Conservation (phyloP, 2,113 vertebrate species). For the Pandion haliaetus region DNA sequence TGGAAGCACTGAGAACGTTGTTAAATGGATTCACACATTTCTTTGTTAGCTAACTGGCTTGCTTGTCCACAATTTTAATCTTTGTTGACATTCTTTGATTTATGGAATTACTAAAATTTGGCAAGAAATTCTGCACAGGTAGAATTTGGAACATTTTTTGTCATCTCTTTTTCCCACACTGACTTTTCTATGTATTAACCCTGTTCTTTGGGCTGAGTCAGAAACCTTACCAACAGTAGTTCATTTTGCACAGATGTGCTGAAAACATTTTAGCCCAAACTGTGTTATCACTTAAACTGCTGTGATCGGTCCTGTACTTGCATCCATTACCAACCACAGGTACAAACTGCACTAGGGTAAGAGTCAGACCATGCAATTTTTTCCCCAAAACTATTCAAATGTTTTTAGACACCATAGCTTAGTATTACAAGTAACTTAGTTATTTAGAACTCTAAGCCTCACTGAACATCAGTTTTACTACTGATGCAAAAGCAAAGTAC, state of each 20-base stretch:
- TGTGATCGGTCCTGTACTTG: background rate
- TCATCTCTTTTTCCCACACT: background rate
- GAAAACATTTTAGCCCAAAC: background rate
- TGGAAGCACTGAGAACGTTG: background rate
- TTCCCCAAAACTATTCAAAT: background rate
- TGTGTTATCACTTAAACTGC: background rate
- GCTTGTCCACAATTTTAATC: background rate
- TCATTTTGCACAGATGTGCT: background rate
- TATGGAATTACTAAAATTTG: background rate
- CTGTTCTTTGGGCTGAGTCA: background rate
- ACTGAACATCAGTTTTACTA: background rate
- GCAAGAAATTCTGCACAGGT: background rate
- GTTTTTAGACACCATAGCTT: background rate
- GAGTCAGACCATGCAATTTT: background rate
- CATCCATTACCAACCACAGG: background rate
- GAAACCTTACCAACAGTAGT: background rate
- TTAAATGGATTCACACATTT: background rate
- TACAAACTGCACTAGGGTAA: background rate
- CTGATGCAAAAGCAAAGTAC: background rate
- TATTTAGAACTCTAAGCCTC: background rate
- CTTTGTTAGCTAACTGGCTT: background rate
- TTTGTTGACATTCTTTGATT: background rate
- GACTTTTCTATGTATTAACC: background rate
- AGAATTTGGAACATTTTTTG: background rate
- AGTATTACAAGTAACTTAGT: background rate